phyloP scores from a whole-genome alignment of 1,140 invertebrate genomes.

The Pentalonia nigronervosa region DNA sequence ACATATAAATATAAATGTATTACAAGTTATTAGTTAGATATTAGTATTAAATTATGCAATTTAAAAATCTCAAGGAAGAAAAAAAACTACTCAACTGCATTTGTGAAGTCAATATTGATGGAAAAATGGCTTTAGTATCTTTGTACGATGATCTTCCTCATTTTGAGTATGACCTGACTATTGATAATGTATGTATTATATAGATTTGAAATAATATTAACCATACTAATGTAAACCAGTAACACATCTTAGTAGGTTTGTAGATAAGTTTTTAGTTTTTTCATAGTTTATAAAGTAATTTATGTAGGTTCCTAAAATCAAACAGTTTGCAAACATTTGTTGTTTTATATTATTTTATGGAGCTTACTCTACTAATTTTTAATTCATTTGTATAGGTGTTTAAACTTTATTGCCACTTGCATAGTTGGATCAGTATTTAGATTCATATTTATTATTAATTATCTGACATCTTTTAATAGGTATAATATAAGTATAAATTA shows the following conservation, averaged over 20 bases:
- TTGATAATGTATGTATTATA: slow-evolving; percentile 51
- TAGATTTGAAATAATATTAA: too few relatives aligned
- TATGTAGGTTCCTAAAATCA: too few relatives aligned
- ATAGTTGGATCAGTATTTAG: too few relatives aligned
- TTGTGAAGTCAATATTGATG: slow-evolving; percentile 44
- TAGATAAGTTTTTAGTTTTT: not conserved
- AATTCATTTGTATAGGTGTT: too few relatives aligned
- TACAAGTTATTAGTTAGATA: not conserved
- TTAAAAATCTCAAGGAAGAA: not conserved
- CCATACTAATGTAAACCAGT: too few relatives aligned
- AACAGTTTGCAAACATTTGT: not conserved
- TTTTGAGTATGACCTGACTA: slow-evolving; percentile 52
- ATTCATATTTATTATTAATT: too few relatives aligned
- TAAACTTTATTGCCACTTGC: too few relatives aligned
- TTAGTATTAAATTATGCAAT: not conserved
- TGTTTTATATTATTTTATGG: not conserved
- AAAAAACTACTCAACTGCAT: slow-evolving; percentile 14
- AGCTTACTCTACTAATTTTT: too few relatives aligned
- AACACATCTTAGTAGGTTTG: not conserved
- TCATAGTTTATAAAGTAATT: too few relatives aligned
- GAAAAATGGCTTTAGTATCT: slow-evolving; percentile 25
- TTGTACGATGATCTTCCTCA: slow-evolving; percentile 58
- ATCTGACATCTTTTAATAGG: too few relatives aligned
- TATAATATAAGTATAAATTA: too few relatives aligned
- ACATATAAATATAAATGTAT: not conserved